Evolutionary conservation across 2,888 invertebrate genomes (phyloP).

Genomic region (Alloplasta piceator): DNA sequence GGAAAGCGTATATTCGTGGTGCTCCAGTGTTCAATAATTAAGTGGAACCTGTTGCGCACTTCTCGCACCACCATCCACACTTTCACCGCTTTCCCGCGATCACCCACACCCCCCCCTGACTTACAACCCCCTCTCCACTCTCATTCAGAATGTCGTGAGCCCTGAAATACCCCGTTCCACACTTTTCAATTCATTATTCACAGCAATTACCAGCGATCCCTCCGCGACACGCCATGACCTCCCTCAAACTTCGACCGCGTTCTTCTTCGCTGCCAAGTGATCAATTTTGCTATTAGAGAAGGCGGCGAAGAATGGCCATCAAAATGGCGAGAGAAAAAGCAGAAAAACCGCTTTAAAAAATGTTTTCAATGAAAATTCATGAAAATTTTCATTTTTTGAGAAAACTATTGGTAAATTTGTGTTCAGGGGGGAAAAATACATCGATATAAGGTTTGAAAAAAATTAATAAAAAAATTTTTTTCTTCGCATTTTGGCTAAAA

Average conservation of each 20-base stretch:
- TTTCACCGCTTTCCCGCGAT: conserved; percentile 70
- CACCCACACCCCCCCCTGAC: conserved; percentile 67
- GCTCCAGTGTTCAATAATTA: conserved; percentile 82
- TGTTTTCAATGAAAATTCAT: conserved; percentile 47
- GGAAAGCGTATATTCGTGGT: conserved; percentile 60
- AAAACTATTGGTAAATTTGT: no score
- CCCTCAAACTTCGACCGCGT: conserved; percentile 4
- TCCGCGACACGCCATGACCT: conserved; percentile 32
- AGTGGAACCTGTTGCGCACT: conserved; percentile 82
- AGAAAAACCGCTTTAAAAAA: no score
- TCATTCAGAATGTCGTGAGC: conserved; percentile 29
- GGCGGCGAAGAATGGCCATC: background rate
- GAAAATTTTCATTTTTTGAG: no score
- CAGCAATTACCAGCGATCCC: conserved; percentile 75
- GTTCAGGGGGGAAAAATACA: no score
- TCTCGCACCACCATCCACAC: conserved; percentile 69
- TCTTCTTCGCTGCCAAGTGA: conserved; percentile 8
- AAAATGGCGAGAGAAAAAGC: no score
- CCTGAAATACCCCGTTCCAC: conserved; percentile 48
- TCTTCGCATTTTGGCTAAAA: no score
- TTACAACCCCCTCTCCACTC: background rate
- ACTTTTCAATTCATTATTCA: conserved; percentile 76
- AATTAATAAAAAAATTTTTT: no score
- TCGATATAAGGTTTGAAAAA: no score
- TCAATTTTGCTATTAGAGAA: background rate